These are phyloP conservation scores for Cataglyphis cursor DNA, from an alignment of 2,888 invertebrate species.

Conservation along the genomic window DNA sequence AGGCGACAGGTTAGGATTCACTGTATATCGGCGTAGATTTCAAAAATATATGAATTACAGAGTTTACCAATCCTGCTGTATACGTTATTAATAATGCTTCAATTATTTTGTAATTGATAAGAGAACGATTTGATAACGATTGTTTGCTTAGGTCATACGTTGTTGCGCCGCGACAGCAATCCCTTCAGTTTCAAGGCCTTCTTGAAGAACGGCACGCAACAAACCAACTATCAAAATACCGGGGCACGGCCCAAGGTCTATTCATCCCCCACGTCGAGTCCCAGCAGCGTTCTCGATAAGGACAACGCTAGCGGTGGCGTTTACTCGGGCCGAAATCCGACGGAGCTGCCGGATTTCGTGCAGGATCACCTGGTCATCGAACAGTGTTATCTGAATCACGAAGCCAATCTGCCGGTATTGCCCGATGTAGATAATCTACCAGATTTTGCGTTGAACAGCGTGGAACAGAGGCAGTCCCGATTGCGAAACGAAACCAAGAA, in stretches of 20 bases:
- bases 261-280: conserved; percentile 85
- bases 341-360: conserved; percentile 94
- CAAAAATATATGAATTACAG: not conserved
- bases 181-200: conserved; percentile 96
- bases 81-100: not conserved
- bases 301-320: conserved; percentile 85
- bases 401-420: conserved; percentile 85
- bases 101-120: not conserved
- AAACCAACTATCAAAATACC: conserved; percentile 90
- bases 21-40: not conserved
- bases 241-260: conserved; percentile 94
- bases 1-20: conserved; percentile 75
- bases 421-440: conserved; percentile 90
- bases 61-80: not conserved
- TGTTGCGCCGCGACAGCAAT: conserved; percentile 90
- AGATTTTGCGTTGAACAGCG: conserved; percentile 89
- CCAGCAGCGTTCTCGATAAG: conserved; percentile 87
- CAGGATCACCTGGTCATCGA: conserved; percentile 95
- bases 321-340: conserved; percentile 88
- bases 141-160: conserved; percentile 86
- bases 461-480: conserved; percentile 75
- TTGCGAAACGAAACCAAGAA: conserved; percentile 69
- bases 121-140: not conserved
- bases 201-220: conserved; percentile 90
- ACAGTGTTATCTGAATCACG: conserved; percentile 89